phyloP scores from a whole-genome alignment of 2,888 invertebrate species.

The Drosophila siamana region DNA sequence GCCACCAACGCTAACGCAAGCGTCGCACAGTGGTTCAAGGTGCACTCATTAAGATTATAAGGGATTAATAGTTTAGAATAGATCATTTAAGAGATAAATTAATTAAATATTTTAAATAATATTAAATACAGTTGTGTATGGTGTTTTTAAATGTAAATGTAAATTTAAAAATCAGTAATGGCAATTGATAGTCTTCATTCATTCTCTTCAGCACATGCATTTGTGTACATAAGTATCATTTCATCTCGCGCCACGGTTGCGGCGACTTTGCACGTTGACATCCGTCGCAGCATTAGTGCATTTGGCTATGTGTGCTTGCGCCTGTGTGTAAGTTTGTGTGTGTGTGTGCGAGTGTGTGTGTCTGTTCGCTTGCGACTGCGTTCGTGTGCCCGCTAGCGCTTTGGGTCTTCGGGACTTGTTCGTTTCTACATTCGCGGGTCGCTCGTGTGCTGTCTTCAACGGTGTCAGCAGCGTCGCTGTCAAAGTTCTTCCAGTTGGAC shows the following conservation, averaged over 20 bases:
- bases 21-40: constrained; percentile 24
- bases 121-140: constrained; percentile 1
- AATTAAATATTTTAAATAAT: too few relatives aligned
- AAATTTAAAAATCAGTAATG: too few relatives aligned
- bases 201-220: too few relatives aligned
- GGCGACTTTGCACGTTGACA: constrained; percentile 34
- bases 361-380: constrained; percentile 4
- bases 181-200: too few relatives aligned
- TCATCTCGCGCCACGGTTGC: constrained; percentile 35
- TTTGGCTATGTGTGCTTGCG: constrained; percentile 26
- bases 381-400: constrained; percentile 29
- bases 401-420: constrained; percentile 28
- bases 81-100: too few relatives aligned
- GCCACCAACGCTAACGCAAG: constrained; percentile 17
- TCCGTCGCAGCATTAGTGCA: constrained; percentile 39
- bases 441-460: constrained; percentile 31
- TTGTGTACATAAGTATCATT: too few relatives aligned
- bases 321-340: constrained; percentile 26
- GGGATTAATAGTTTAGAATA: too few relatives aligned
- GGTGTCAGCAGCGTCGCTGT: constrained; percentile 45
- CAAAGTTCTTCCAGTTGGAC: constrained; percentile 73
- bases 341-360: constrained; percentile 5
- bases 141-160: too few relatives aligned
- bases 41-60: too few relatives aligned
- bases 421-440: constrained; percentile 15